Base-by-base conservation (phyloP, 1,140 invertebrate genomes). In the Manduca sexta region DNA sequence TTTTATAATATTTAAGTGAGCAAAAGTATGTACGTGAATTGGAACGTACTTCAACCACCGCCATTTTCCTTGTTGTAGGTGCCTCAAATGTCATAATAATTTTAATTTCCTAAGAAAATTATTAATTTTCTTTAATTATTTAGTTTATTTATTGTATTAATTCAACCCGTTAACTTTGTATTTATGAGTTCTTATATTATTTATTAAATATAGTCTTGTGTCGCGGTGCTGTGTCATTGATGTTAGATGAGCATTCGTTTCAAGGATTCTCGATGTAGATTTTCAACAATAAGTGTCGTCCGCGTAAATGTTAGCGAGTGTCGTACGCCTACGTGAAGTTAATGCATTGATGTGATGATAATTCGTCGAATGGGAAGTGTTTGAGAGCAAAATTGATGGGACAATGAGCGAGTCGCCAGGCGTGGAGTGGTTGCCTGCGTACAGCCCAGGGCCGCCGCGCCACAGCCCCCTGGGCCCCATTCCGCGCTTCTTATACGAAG, bases 11-110 rank as follows among this genome's bases (percentile, higher is more conserved):
- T n/a, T n/a, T n/a, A n/a, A n/a, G n/a, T n/a, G n/a, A n/a, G n/a
- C n/a, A n/a, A 16, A 21, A 41, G 16, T 43, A 14, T 43, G 34
- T 26, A 35, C 43, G 43, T 35, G 16, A 34, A 45, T 35, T 26
- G 43, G 29, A 56, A 18, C 26, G 58, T 65, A 46, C 31, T 31
- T 34, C 40, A 57, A 65, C 61, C 52, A 67, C 64, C 81, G 79
- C 81, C 81, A 84, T 84, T 81, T 84, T 84, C 77, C 78, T 83
- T 84, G 78, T 84, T 82, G 76, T 84, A 82, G 78, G 78, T 79
- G 79, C 76, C 64, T 81, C 78, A 83, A 83, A 84, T 84, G 78
- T 84, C 81, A 84, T 84, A 84, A 84, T 84, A 84, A 80, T 84
- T 84, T 76, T 61, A 72, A 72, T 77, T 74, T 72, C 59, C 8